A percentile compares a stretch with the other conserved stretches of the same genome.
Evolutionary conservation across 2,888 invertebrate genomes (phyloP).

Genomic region (Thymelicus acteon): DNA sequence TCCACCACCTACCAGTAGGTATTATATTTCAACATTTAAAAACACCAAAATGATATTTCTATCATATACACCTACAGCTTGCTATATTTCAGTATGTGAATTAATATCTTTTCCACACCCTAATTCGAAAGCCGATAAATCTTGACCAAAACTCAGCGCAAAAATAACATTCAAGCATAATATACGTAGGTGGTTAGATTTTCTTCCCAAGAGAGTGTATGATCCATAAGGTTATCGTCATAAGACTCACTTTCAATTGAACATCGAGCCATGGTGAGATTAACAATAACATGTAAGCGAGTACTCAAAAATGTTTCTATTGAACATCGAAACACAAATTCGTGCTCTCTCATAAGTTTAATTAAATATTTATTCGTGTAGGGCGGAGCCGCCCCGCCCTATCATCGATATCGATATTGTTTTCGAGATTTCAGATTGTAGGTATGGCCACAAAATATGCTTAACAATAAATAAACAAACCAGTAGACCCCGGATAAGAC

Average conservation of each 20-base stretch:
- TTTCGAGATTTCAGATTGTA: conserved; percentile 74
- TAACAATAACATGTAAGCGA: conserved; percentile 38
- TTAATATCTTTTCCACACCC: conserved; percentile 24
- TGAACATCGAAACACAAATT: conserved; percentile 53
- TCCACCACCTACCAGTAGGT: no score
- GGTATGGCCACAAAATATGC: conserved; percentile 49
- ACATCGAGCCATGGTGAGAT: background rate
- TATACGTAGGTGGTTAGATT: background rate
- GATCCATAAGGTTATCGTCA: background rate
- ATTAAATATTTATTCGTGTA: conserved; percentile 82
- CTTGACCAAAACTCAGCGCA: conserved; percentile 30
- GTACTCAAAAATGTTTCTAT: conserved; percentile 43
- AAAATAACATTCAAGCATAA: conserved; percentile 22
- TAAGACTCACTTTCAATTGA: conserved; percentile 20
- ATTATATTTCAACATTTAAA: no score
- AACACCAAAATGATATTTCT: no score
- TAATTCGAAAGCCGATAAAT: conserved; percentile 26
- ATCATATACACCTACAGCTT: no score
- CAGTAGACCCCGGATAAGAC: no score
- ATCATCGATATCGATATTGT: conserved; percentile 78
- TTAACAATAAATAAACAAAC: background rate
- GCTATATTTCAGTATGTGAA: background rate
- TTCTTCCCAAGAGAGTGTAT: background rate
- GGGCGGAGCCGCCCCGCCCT: conserved; percentile 73
- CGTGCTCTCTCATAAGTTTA: conserved; percentile 76